Evolutionary conservation across 23 tunicate genomes (phyloP).

Genomic region (Styela plicata): DNA sequence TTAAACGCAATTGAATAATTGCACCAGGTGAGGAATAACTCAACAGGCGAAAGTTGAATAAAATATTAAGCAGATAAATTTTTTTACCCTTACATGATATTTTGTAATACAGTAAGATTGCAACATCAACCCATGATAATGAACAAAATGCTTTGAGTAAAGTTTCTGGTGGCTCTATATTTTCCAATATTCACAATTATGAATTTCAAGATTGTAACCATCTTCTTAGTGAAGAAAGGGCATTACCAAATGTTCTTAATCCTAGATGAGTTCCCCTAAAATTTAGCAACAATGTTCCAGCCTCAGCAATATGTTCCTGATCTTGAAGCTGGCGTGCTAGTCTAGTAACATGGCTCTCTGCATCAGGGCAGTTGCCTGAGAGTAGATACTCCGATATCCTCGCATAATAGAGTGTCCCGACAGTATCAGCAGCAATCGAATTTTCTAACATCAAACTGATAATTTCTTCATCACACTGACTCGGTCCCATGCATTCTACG

Average conservation of each 20-base stretch:
- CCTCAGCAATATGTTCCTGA: conserved; percentile 44
- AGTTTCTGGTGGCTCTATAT: no score
- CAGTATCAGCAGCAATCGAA: conserved; percentile 17
- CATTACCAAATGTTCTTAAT: conserved; percentile 45
- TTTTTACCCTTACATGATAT: no score
- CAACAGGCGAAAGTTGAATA: no score
- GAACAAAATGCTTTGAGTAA: no score
- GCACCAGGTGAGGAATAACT: no score
- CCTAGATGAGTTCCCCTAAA: conserved; percentile 44
- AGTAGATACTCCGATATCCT: conserved; percentile 41
- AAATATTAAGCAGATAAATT: no score
- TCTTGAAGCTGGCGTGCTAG: conserved; percentile 56
- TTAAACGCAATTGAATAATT: no score
- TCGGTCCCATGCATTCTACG: conserved; percentile 33
- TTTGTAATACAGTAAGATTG: no score
- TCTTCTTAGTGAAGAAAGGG: conserved; percentile 33
- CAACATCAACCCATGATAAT: no score
- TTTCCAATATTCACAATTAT: no score
- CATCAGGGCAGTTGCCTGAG: conserved; percentile 21
- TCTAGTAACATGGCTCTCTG: conserved; percentile 29
- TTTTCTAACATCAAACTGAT: conserved; percentile 21
- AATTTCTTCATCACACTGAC: conserved; percentile 52
- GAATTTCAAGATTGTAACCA: conserved; percentile 40
- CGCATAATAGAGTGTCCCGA: conserved; percentile 51
- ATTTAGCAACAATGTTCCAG: conserved; percentile 45